A percentile compares a stretch with the other conserved stretches of the same genome.
Conservation (phyloP, 1,140 invertebrate genomes). For the Lordiphosa clarofinis region DNA sequence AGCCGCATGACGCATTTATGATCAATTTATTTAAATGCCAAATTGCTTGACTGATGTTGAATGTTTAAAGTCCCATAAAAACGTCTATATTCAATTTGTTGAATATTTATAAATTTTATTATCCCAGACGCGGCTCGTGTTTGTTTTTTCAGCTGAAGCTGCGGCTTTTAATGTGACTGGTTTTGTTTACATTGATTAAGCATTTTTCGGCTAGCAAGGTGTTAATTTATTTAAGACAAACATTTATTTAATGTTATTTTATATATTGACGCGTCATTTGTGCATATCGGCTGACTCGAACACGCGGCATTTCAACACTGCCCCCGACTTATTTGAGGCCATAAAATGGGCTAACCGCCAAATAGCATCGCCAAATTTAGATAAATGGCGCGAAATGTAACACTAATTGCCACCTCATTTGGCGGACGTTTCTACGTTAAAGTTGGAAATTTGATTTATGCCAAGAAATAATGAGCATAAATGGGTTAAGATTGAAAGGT, state of each 20-base stretch:
- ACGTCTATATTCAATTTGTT: constrained; percentile 16
- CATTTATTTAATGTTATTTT: constrained; percentile 7
- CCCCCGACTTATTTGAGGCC: constrained; percentile 34
- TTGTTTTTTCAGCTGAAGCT: neutral
- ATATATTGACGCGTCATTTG: too few relatives aligned
- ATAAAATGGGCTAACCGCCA: constrained; percentile 41
- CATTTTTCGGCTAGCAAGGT: constrained; percentile 18
- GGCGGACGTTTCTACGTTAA: neutral
- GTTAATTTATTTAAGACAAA: constrained; percentile 33
- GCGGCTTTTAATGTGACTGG: constrained; percentile 8
- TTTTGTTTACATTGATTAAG: constrained; percentile 16
- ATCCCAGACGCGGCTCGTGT: neutral
- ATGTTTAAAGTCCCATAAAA: constrained; percentile 31
- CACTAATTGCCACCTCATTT: constrained; percentile 47
- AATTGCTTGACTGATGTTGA: constrained; percentile 10
- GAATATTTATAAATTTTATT: constrained; percentile 34
- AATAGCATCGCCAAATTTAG: constrained; percentile 42
- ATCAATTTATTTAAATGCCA: constrained; percentile 30
- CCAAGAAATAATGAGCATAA: constrained; percentile 22
- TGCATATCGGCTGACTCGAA: neutral
- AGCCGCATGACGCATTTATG: constrained; percentile 28
- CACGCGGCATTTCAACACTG: constrained; percentile 39
- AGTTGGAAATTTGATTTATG: constrained; percentile 36
- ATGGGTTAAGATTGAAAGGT: too few relatives aligned
- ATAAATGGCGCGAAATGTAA: constrained; percentile 40